Conservation (phyloP, 2,888 invertebrate species). For the Amitus sp. region DNA sequence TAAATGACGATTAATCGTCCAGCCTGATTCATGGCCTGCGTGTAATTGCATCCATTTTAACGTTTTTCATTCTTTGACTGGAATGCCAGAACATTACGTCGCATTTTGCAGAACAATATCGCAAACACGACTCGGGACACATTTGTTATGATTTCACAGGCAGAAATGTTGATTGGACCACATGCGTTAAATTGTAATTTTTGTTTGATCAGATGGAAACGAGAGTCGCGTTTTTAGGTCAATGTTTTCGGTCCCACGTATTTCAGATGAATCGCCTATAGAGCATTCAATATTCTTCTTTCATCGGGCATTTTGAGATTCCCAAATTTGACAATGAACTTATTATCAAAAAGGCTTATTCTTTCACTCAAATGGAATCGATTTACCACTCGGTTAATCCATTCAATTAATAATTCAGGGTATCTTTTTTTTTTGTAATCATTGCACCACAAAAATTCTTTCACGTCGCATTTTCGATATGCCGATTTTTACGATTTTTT, state of each 20-base stretch:
- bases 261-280: conserved; percentile 14
- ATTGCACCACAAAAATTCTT: no score
- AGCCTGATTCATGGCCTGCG: no score
- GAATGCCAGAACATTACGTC: background rate
- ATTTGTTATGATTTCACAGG: conserved; percentile 4
- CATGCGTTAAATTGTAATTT: conserved; percentile 3
- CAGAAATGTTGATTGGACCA: background rate
- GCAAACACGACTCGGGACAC: background rate
- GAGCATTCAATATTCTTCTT: conserved; percentile 17
- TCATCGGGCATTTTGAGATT: background rate
- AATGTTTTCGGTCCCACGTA: conserved; percentile 11
- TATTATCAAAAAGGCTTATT: no score
- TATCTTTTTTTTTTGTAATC: no score
- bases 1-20: no score
- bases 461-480: no score
- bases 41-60: no score
- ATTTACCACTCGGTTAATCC: no score
- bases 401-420: no score
- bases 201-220: conserved; percentile 15
- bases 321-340: background rate
- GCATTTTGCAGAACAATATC: background rate
- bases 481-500: no score
- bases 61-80: background rate
- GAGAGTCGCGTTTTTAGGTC: conserved; percentile 14
- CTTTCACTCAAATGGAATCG: no score